Base-by-base conservation (phyloP, 2,888 invertebrate species). In the Lochmaea crataegi region DNA sequence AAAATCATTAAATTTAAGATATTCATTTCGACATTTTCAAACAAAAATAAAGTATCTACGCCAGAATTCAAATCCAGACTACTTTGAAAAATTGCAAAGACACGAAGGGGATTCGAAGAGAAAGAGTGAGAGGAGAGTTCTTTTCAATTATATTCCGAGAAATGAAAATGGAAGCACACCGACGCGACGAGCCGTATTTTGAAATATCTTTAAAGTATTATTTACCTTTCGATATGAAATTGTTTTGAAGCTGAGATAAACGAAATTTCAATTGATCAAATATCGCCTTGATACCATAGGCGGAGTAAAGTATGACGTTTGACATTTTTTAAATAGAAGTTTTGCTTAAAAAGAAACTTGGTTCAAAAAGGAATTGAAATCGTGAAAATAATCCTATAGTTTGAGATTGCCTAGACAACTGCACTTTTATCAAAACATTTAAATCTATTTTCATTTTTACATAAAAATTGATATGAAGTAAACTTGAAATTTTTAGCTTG, bases 61-160 rank as follows among this genome's bases (percentile, higher is more conserved):
- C n/a, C 51, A 14, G 51, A 51, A 57, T 22, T 57, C 22, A 22
- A 57, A 57, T 18, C 9, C 57, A 26, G 26, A 61, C 38, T 38
- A 61, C 61, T 41, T 61, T 61, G 7, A 61, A 61, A 61, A 61
- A 61, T 41, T 61, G 61, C 14, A 61, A 61, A 61, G 32, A 11
- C 38, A 61, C 38, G 41, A 61, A 32, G 9, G 10, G 41, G 16
- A 61, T 61, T 41, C 61, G n/a, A 58, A 32, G 10, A 26, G 38
- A 60, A 38, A 60, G n/a, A 51, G 16, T 16, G 14, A 32, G 32
- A 32, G 7, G 7, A 32, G 32, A 32, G 32, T 7, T 32, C 32
- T 16, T 38, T 61, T 61, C 61, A 61, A 61, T 61, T 61, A 61
- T 61, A 61, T 18, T 61, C 38, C 38, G n/a, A 61, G 61, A 61